These are phyloP conservation scores for Lordiphosa fenestrarum DNA, from an alignment of 2,888 invertebrate species.

Conservation along the genomic window DNA sequence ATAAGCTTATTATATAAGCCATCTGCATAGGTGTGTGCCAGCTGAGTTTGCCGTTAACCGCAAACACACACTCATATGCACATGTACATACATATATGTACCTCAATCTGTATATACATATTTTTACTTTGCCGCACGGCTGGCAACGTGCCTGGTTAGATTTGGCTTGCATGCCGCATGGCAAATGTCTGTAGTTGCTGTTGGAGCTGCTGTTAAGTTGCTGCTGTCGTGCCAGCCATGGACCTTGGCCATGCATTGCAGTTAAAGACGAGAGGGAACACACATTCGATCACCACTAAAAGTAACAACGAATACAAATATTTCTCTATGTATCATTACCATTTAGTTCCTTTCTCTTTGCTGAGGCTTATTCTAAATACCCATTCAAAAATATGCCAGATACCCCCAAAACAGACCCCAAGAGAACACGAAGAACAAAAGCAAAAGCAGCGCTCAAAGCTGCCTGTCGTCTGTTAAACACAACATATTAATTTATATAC, in stretches of 20 bases:
- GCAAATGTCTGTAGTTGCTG: constrained; percentile 6
- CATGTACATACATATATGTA: constrained; percentile 30
- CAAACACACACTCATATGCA: constrained; percentile 3
- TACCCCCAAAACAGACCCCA: not conserved
- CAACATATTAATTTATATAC: constrained; percentile 28
- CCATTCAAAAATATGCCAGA: constrained; percentile 15
- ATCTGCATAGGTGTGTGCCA: too few relatives aligned
- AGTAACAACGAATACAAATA: too few relatives aligned
- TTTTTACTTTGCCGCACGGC: constrained; percentile 63
- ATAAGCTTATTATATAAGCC: too few relatives aligned
- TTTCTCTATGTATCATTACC: not conserved
- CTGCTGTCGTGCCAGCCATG: constrained; percentile 37
- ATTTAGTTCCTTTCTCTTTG: constrained; percentile 47
- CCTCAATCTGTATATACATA: constrained; percentile 25
- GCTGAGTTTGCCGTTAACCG: constrained; percentile 29
- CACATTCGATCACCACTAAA: too few relatives aligned
- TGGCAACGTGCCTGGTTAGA: constrained; percentile 62
- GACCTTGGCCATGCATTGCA: constrained; percentile 46
- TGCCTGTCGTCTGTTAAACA: constrained; percentile 10
- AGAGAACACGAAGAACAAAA: constrained; percentile 14
- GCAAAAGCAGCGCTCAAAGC: constrained; percentile 13
- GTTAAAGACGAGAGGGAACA: too few relatives aligned
- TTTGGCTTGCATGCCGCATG: constrained; percentile 29
- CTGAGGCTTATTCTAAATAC: not conserved
- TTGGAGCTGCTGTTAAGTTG: constrained; percentile 24